Evolutionary conservation across 2,113 vertebrate genomes (phyloP), one percentile per base, ranked within the genome.

Genomic region (Pampusana beccarii): DNA sequence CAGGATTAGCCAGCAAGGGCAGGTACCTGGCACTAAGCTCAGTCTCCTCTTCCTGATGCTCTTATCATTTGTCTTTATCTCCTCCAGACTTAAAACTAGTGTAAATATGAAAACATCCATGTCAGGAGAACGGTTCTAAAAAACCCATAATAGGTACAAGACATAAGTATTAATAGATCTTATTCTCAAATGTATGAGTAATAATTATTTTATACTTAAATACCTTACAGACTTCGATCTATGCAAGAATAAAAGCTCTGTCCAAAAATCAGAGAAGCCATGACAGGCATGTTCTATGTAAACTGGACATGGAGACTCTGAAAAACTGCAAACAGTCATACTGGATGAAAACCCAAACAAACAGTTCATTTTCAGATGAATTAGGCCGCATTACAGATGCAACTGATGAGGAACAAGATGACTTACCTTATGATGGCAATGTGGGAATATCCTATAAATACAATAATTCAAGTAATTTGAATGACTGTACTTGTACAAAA

Each of bases 361-460:
- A 69, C 19, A 64, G 93, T 13, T 65, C 42, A 7, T 28, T 73
- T 65, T 94, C 89, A 85, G 94, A 91, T 18, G 38, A 85, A 31
- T 17, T 75, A 20, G 92, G 95, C 44, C 97, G 97, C 71, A 56
- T 77, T 33, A 97, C 96, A 79, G 97, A 97, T 44, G 98, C 92
- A 44, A 98, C 98, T 34, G 98, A 98, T 19, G 98, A 98, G 74
- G 98, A 98, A 26, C 98, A 98, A 51, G 98, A 99, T 21, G 98
- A 99, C 11, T 96, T 99, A n/a, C 98, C 98, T 57, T 98, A 97
- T 25, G 98, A 99, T 85, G 97, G 86, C 12, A 92, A 94, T 10
- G 54, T 93, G 23, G 92, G 83, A 61, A 56, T 40, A 96, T 95
- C 31, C 38, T 60, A 36, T 50, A 70, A 72, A 56, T 56, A n/a